Percentiles rank a stretch among this genome's conserved stretches.
Conservation (phyloP, 2,797 vertebrate species). For the Leptodactylus fallax region DNA sequence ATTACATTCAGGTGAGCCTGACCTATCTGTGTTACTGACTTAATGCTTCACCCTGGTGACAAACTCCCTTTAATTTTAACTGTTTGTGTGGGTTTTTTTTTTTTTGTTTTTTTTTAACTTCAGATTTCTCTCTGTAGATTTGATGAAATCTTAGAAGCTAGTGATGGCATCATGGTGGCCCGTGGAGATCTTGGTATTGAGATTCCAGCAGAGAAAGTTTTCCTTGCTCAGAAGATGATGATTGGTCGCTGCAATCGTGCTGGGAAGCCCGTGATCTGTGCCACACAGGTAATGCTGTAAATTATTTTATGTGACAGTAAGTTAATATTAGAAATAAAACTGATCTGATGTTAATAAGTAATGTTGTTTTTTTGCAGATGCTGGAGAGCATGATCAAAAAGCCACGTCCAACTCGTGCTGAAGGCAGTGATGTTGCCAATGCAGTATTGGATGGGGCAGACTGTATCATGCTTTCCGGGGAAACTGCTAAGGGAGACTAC, state of each 20-base stretch:
- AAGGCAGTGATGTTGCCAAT: constrained; percentile 88
- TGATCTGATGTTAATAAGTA: not conserved
- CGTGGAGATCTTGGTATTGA: constrained; percentile 96
- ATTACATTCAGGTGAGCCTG: too few relatives aligned
- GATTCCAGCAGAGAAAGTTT: constrained; percentile 97
- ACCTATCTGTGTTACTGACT: too few relatives aligned
- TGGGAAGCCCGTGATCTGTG: constrained; percentile 96
- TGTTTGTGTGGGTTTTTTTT: not conserved
- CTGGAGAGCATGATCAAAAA: constrained; percentile 99
- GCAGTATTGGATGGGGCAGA: constrained; percentile 81
- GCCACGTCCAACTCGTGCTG: constrained; percentile 91
- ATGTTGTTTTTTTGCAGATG: constrained; percentile 80
- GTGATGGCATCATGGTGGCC: constrained; percentile 98
- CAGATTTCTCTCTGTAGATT: constrained; percentile 78
- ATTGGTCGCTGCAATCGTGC: constrained; percentile 95
- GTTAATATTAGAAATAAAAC: not conserved
- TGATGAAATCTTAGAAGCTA: constrained; percentile 98
- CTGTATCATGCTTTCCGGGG: constrained; percentile 95
- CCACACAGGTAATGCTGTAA: constrained; percentile 85
- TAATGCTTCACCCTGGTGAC: too few relatives aligned
- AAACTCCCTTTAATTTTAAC: not conserved
- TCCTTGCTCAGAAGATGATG: constrained; percentile 99
- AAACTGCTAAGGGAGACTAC: constrained; percentile 97
- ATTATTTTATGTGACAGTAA: too few relatives aligned
- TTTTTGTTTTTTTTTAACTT: not conserved